A percentile compares a stretch with the other conserved stretches of the same genome.
These are phyloP conservation scores for Philotrypesis tridentata DNA, from an alignment of 1,140 invertebrate genomes.

Conservation along the genomic window DNA sequence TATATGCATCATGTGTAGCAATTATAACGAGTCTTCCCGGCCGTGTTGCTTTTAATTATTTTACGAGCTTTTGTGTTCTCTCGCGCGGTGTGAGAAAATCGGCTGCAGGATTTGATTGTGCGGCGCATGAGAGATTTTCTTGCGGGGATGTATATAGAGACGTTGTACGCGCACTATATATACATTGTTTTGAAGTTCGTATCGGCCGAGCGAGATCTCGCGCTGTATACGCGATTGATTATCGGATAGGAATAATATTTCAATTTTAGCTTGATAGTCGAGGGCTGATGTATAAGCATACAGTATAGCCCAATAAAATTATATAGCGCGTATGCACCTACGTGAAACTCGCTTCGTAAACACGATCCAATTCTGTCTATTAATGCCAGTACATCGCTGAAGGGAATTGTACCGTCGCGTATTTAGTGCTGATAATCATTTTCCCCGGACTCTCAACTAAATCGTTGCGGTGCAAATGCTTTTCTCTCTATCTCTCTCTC, in stretches of 20 bases:
- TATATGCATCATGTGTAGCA: background rate
- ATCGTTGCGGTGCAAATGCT: too few relatives aligned
- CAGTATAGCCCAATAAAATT: too few relatives aligned
- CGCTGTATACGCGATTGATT: background rate
- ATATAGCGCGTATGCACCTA: too few relatives aligned
- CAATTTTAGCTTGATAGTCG: background rate
- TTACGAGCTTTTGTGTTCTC: background rate
- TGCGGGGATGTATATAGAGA: background rate
- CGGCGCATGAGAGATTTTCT: background rate
- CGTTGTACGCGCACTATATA: background rate
- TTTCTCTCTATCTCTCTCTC: too few relatives aligned
- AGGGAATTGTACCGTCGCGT: too few relatives aligned
- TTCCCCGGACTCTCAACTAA: too few relatives aligned
- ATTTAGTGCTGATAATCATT: too few relatives aligned
- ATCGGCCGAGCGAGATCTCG: background rate
- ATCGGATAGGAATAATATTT: slow-evolving; percentile 4
- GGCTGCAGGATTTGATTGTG: too few relatives aligned
- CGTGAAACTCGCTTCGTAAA: background rate
- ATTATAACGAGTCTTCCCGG: background rate
- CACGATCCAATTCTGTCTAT: background rate
- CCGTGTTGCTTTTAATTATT: background rate
- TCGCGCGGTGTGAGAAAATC: background rate
- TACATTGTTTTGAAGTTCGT: background rate
- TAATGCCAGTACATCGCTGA: too few relatives aligned
- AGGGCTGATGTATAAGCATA: background rate